These are phyloP conservation scores for Cyclura pinguis DNA, from an alignment of 2,797 vertebrate genomes.

Conservation along the genomic window DNA sequence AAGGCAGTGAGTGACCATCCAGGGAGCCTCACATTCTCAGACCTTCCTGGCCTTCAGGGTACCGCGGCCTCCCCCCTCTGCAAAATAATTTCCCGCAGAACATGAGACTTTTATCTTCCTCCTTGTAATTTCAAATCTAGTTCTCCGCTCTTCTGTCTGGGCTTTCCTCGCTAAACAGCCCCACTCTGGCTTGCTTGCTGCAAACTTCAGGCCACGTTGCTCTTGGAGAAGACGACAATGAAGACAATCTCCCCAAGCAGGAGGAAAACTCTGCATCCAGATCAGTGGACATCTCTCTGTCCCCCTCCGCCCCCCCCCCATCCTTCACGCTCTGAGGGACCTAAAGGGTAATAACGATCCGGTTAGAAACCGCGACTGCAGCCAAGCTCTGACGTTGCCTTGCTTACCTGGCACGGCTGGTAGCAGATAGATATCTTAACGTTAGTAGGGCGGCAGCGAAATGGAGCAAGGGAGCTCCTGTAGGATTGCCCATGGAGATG, in stretches of 20 bases:
- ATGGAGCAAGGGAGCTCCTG: too few species aligned
- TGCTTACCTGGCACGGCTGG: neutral
- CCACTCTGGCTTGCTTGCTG: neutral
- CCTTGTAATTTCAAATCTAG: neutral
- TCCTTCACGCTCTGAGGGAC: neutral
- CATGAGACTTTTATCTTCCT: neutral
- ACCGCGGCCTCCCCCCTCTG: too few species aligned
- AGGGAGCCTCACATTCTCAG: too few species aligned
- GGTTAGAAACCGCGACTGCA: neutral
- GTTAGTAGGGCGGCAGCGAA: too few species aligned
- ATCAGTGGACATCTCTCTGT: neutral
- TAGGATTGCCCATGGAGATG: too few species aligned
- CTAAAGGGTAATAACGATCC: neutral
- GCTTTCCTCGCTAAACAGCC: neutral
- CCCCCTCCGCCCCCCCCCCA: too few species aligned
- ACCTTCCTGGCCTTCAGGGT: too few species aligned
- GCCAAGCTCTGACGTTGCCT: constrained; percentile 3
- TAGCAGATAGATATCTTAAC: neutral
- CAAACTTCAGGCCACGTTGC: neutral
- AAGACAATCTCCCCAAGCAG: neutral
- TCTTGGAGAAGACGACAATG: neutral
- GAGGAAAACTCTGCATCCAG: neutral
- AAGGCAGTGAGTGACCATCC: too few species aligned
- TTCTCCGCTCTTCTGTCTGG: too few species aligned
- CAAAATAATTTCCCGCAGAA: too few species aligned